Evolutionary conservation across 1,140 invertebrate species (phyloP), one percentile per base, ranked within the genome.

Genomic region (Sinonovacula constricta): DNA sequence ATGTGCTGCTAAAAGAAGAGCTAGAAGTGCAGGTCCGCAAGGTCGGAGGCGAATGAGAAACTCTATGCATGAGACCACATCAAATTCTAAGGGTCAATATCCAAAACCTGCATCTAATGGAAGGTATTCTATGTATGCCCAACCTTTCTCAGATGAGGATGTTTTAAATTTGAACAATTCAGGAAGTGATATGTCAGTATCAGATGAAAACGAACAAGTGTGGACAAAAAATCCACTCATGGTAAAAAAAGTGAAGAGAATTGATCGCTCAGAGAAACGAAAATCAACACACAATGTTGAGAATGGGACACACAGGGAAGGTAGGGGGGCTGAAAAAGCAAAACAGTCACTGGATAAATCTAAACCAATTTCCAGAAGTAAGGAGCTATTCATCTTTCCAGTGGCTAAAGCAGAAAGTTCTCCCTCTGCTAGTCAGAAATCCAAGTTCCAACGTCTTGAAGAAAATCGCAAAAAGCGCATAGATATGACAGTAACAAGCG

Each of bases 211-310:
- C 28, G 81, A 71, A 26, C 84, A 86, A 75, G 70, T 77, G 45
- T 88, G 88, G 88, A 85, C 84, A 30, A 87, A 86, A 79, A 89
- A 87, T 78, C 88, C 87, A 5, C 75, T 88, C 36, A 77, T 86
- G 51, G 79, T 86, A 4, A 81, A 82, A 70, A 85, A 85, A 66
- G 59, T 77, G 22, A 71, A 79, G 34, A 78, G 83, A 54, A 72
- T 12, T 56, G 85, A 87, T 18, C 83, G 83, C 62, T 78, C 79
- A 12, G 70, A 69, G 14, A 78, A 63, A 69, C 59, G 75, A 53
- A 39, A 59, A 39, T 78, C 75, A 24, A 57, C 67, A 39, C 75
- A 78, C n/a, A 70, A 70, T 62, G 59, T 62, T 60, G 75, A 78
- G 36, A 74, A 39, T 71, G 60, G 75, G 51, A 63, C 59, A 57